Evolutionary conservation across 2,113 vertebrate species (phyloP), one percentile per base, ranked within the genome.

Genomic region (Lepus americanus): DNA sequence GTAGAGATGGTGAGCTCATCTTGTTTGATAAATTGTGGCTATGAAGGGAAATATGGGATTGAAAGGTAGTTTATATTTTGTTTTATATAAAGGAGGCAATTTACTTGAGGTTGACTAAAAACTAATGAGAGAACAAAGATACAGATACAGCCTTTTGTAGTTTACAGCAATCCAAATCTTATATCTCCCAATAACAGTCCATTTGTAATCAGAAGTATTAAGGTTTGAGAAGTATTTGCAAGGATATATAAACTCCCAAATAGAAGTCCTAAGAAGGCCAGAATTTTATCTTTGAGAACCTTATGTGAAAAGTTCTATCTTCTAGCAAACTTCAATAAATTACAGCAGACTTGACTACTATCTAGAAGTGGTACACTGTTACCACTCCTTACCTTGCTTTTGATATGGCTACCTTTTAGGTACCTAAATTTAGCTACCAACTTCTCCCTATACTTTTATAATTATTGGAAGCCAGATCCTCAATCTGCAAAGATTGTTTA

Each of bases 201-300:
- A 14, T 36, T 77, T 59, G 22, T 44, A 72, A 67, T 44, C 17
- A 89, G 22, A 89, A 73, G 10, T 33, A 16, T 44, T 70, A 69
- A 25, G 7, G 51, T 73, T 89, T 95, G 29, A 93, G 92, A n/a
- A 70, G 85, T 31, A 61, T 49, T 64, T 94, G 31, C 44, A 73
- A 78, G 23, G 22, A n/a, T 59, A 89, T 53, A n/a, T 33, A 55
- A 44, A 67, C 23, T 72, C 93, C 13, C 76, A 82, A 63, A 2
- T 69, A 85, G 36, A 96, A 77, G 49, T 77, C 6, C 78, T 51
- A 66, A 89, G 23, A 6, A 78, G 29, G 33, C n/a, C 66, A 70
- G 44, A 70, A 53, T 11, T 4, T 81, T 94, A 12, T 91, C 76
- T 87, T 49, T 92, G 31, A 31, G 20, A 6, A 78, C 6, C 25